Evolutionary conservation across 2,113 vertebrate species (phyloP).

Genomic region (Cheilinus undulatus): DNA sequence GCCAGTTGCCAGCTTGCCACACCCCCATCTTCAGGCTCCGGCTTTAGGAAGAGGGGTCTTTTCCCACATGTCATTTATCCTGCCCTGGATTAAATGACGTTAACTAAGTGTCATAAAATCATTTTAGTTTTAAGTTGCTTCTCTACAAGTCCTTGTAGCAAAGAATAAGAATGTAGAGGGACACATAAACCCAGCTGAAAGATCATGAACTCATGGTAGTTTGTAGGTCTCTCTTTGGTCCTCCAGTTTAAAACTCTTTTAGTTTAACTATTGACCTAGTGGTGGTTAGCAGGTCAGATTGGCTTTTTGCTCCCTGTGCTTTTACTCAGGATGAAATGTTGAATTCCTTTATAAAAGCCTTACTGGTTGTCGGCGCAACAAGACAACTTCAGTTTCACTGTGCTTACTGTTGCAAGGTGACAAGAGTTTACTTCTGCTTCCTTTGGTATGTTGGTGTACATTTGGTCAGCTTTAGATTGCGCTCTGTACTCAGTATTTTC

Average conservation of each 20-base stretch:
- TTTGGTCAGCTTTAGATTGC: no score
- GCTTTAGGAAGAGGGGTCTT: conserved; percentile 38
- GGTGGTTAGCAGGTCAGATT: conserved; percentile 20
- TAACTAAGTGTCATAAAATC: not conserved
- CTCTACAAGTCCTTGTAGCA: no score
- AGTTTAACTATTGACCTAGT: conserved; percentile 16
- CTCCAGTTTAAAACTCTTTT: conserved; percentile 27
- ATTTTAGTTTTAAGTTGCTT: no score
- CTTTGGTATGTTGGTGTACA: no score
- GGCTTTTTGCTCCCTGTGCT: not conserved
- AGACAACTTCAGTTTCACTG: no score
- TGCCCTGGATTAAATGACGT: not conserved
- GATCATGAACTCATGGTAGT: not conserved
- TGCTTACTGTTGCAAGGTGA: no score
- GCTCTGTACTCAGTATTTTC: no score
- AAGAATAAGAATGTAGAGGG: no score
- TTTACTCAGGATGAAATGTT: conserved; percentile 7
- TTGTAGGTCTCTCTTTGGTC: conserved; percentile 29
- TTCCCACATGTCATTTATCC: conserved; percentile 30
- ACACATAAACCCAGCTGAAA: not conserved
- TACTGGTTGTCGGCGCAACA: no score
- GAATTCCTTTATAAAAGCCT: not conserved
- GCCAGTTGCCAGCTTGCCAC: conserved; percentile 56
- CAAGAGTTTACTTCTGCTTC: no score
- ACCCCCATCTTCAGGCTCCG: conserved; percentile 41